These are phyloP conservation scores for Pollachius pollachius DNA, from an alignment of 2,113 vertebrate species.

Conservation along the genomic window DNA sequence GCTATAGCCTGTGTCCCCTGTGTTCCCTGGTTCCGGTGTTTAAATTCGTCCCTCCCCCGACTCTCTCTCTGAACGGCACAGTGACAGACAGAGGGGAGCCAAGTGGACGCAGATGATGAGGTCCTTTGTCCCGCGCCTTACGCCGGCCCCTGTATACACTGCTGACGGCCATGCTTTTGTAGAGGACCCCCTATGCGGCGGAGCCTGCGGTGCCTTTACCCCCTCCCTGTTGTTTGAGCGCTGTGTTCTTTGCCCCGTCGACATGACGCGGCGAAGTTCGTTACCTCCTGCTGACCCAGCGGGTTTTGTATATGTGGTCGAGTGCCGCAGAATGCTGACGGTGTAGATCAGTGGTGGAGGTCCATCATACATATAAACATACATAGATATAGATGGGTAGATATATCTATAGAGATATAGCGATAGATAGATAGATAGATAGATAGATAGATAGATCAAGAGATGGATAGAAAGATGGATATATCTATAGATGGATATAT, in stretches of 20 bases:
- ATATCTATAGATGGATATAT: no score
- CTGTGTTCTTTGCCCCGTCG: not conserved
- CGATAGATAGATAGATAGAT: no score
- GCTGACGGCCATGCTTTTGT: conserved; percentile 21
- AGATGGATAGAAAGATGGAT: no score
- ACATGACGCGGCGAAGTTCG: not conserved
- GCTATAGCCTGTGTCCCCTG: no score
- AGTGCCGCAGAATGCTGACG: conserved; percentile 51
- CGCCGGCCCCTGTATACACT: not conserved
- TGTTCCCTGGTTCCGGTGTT: no score
- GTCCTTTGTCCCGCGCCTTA: conserved; percentile 18
- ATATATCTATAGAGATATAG: no score
- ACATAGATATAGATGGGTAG: no score
- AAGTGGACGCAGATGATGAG: not conserved
- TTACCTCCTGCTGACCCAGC: conserved; percentile 21
- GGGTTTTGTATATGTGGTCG: conserved; percentile 44
- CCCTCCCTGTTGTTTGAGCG: not conserved
- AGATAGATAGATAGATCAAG: no score
- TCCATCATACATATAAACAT: no score
- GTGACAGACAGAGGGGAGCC: not conserved
- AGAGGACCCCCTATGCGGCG: not conserved
- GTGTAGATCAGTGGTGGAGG: conserved; percentile 54
- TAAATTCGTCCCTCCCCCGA: no score
- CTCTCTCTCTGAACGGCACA: no score
- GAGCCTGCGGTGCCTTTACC: not conserved